Base-by-base conservation (phyloP, 2,888 invertebrate genomes). In the Aporophyla lueneburgensis region DNA sequence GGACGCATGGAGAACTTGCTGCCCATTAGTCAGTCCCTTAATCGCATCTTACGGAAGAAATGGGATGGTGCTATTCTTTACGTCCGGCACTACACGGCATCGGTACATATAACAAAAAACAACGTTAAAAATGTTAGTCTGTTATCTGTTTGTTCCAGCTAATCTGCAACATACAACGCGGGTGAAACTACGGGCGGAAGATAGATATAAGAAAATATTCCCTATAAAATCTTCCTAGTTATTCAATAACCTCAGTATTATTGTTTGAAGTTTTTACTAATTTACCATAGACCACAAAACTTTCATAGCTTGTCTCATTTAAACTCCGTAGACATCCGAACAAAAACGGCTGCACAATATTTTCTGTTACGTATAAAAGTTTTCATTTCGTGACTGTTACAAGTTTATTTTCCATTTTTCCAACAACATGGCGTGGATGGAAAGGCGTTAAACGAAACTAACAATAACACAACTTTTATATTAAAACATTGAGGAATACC, bases 381-480 rank as follows among this genome's bases (percentile, higher is more conserved):
- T 78, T 78, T 74, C 85, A 85, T 81, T 85, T 71, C 59, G 78
- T 49, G 67, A 62, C 76, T 40, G 73, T 54, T 46, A 69, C 54
- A 78, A 78, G 71, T 83, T 83, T 74, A 81, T 85, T 78, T 54
- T 68, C 67, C 24, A 83, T 85, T 85, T 71, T 68, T 70, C 54
- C 21, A 24, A n/a, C 59, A 81, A 58, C 67, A 81, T 54, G 58
- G 69, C 49, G 73, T 16, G 58, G 12, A 56, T 27, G 19, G 21
- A 43, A 74, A 21, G 49, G 65, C 76, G 49, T 70, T 63, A 81
- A 70, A 83, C 67, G 61, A 77, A 62, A 85, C 49, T 78, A 81
- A 81, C 63, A 85, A 72, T 73, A 80, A 67, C 49, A 54, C 33
- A 71, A 85, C 71, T 83, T 81, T 76, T 80, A 73, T 84, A 77